A percentile compares a stretch with the other conserved stretches of the same genome.
Conservation (phyloP, 2,888 invertebrate species). For the Cheilosia vernalis region DNA sequence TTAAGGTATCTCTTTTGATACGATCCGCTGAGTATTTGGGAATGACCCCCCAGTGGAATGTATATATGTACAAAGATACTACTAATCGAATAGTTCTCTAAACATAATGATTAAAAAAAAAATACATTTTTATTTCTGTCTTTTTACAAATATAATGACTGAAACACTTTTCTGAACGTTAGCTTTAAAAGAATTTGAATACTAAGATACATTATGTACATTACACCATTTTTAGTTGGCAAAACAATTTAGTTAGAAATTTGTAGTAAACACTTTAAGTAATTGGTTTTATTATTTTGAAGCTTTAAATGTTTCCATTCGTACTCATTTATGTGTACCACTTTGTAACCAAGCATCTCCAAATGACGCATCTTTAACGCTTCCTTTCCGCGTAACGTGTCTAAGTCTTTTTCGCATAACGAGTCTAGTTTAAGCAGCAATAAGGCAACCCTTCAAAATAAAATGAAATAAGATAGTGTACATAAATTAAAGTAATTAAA, state of each 20-base stretch:
- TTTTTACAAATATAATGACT: too few relatives aligned
- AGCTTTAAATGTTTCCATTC: slow-evolving; percentile 85
- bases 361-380: slow-evolving; percentile 85
- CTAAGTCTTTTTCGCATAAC: slow-evolving; percentile 84
- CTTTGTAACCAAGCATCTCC: slow-evolving; percentile 87
- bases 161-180: too few relatives aligned
- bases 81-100: too few relatives aligned
- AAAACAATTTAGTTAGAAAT: slow-evolving; percentile 75
- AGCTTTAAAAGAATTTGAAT: background rate
- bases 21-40: too few relatives aligned
- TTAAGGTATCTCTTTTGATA: too few relatives aligned
- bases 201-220: background rate
- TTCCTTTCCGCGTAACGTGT: slow-evolving; percentile 84
- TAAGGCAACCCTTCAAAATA: slow-evolving; percentile 81
- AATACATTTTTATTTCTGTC: too few relatives aligned
- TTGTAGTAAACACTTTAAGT: slow-evolving; percentile 82
- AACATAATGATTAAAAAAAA: too few relatives aligned
- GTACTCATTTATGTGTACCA: slow-evolving; percentile 84
- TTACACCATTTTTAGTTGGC: background rate
- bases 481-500: background rate
- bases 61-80: too few relatives aligned
- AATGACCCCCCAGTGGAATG: too few relatives aligned
- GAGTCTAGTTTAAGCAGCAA: slow-evolving; percentile 83
- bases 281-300: slow-evolving; percentile 83
- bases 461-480: background rate